These are phyloP conservation scores for Drosophila niveifrons DNA, from an alignment of 2,888 invertebrate species.

Conservation along the genomic window DNA sequence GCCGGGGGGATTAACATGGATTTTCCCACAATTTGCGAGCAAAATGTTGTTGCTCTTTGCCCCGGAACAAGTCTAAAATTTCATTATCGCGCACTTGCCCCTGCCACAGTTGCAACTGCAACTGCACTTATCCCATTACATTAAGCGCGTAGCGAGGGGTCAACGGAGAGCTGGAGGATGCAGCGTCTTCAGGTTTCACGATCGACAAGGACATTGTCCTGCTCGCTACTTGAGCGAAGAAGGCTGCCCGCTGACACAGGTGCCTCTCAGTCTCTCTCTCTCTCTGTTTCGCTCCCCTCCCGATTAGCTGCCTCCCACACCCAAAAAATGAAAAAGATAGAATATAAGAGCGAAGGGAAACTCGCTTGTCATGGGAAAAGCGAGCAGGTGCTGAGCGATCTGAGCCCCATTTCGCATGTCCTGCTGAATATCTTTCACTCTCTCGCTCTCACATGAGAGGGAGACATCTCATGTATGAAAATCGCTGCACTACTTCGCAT, in stretches of 20 bases:
- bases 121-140: constrained; percentile 71
- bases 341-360: constrained; percentile 21
- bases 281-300: not conserved
- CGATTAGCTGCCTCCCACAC: constrained; percentile 37
- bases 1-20: constrained; percentile 69
- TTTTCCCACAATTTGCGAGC: constrained; percentile 76
- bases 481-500: constrained; percentile 50
- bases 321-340: constrained; percentile 32
- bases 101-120: not conserved
- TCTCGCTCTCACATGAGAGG: too few relatives aligned
- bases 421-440: constrained; percentile 19
- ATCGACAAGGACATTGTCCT: constrained; percentile 59
- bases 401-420: constrained; percentile 27
- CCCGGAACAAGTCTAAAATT: constrained; percentile 75
- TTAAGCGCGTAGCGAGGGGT: constrained; percentile 54
- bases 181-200: constrained; percentile 20
- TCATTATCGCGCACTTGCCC: constrained; percentile 67
- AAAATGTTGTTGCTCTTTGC: constrained; percentile 40
- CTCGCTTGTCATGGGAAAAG: constrained; percentile 76
- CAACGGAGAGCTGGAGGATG: not conserved
- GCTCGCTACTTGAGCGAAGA: constrained; percentile 41
- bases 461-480: constrained; percentile 24
- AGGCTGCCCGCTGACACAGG: constrained; percentile 46
- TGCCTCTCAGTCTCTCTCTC: constrained; percentile 25
- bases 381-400: constrained; percentile 72